phyloP scores from a whole-genome alignment of 2,113 vertebrate species.

The Oceanites oceanicus region DNA sequence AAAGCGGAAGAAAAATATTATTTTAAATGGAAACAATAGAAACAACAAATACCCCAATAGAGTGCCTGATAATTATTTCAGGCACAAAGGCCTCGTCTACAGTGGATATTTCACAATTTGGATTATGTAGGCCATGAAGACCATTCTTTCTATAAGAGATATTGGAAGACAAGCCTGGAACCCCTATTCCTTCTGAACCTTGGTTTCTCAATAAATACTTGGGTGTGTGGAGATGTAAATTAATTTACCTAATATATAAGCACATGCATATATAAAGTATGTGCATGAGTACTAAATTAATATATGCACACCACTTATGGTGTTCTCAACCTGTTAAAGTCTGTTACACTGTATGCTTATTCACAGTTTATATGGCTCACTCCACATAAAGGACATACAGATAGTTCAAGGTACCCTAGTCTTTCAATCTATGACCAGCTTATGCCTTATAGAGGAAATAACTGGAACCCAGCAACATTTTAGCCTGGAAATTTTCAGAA shows the following conservation, averaged over 20 bases:
- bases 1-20: not conserved
- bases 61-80: not conserved
- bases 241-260: not conserved
- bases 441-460: not conserved
- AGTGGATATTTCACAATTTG: not conserved
- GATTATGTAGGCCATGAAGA: not conserved
- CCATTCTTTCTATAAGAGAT: not conserved
- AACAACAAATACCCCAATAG: not conserved
- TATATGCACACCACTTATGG: not conserved
- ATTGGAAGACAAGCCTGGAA: not conserved
- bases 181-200: not conserved
- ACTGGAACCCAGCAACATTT: not conserved
- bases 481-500: not conserved
- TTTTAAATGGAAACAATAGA: not conserved
- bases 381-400: not conserved
- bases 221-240: not conserved
- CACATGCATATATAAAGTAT: not conserved
- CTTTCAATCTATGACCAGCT: not conserved
- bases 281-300: not conserved
- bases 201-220: not conserved
- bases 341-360: not conserved
- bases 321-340: not conserved
- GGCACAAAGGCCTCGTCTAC: not conserved
- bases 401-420: not conserved
- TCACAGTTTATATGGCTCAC: not conserved